phyloP scores from a whole-genome alignment of 1,140 invertebrate species.

The Oncopodura yosiiana region DNA sequence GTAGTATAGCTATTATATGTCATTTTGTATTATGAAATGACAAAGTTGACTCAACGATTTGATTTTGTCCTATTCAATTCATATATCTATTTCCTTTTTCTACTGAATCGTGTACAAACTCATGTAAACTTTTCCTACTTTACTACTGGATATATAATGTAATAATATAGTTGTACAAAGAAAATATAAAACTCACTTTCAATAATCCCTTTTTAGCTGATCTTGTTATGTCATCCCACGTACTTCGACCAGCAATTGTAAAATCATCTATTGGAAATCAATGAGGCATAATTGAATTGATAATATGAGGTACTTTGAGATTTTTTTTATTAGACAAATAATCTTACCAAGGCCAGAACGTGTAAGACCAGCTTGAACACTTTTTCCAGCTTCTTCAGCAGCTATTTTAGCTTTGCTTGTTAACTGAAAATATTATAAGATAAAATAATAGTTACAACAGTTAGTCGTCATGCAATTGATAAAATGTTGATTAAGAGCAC shows the following conservation, averaged over 20 bases:
- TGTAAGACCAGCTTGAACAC: conserved; percentile 60
- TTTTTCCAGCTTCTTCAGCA: conserved; percentile 71
- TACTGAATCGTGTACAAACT: too few relatives aligned
- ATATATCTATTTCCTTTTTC: neutral
- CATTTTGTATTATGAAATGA: too few relatives aligned
- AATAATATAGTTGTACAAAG: too few relatives aligned
- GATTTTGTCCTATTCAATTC: neutral
- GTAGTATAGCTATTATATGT: too few relatives aligned
- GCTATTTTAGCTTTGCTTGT: conserved; percentile 80
- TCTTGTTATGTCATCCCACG: conserved; percentile 78
- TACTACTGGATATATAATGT: too few relatives aligned
- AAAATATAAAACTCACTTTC: conserved; percentile 48
- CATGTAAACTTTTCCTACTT: too few relatives aligned
- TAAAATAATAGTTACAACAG: neutral
- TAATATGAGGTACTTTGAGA: too few relatives aligned
- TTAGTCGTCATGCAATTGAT: neutral
- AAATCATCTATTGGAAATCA: too few relatives aligned
- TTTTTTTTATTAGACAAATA: conserved; percentile 76
- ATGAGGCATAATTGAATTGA: too few relatives aligned
- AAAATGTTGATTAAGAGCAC: neutral
- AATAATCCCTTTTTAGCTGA: conserved; percentile 77
- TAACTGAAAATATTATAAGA: conserved; percentile 46
- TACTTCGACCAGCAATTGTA: conserved; percentile 75
- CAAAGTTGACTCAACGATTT: too few relatives aligned
- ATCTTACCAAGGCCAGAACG: conserved; percentile 74